Evolutionary conservation across 2,888 invertebrate genomes (phyloP).

Genomic region (Didymodactylos carnosus): DNA sequence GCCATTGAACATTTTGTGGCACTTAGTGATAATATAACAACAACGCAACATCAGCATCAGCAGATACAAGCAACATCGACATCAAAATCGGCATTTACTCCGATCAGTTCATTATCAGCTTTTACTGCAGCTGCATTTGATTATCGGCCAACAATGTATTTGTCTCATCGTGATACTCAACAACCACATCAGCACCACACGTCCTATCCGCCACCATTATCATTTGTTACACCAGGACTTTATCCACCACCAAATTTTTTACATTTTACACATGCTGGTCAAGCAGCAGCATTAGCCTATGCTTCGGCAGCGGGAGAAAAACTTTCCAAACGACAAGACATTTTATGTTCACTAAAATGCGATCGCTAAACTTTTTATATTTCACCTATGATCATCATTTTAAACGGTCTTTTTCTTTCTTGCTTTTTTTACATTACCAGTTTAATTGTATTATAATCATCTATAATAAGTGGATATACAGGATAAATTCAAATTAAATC

Average conservation of each 20-base stretch:
- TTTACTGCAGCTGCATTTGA: neutral
- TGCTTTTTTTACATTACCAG: too few species aligned
- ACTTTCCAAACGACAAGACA: neutral
- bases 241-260: neutral
- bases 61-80: neutral
- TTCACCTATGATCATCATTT: too few species aligned
- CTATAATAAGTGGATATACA: too few species aligned
- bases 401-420: too few species aligned
- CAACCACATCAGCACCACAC: too few species aligned
- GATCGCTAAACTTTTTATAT: too few species aligned
- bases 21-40: neutral
- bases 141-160: neutral
- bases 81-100: neutral
- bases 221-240: neutral
- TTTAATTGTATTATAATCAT: too few species aligned
- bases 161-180: neutral
- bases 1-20: neutral
- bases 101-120: neutral
- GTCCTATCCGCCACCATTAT: neutral
- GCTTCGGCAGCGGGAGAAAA: neutral
- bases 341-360: too few species aligned
- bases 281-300: neutral
- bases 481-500: too few species aligned
- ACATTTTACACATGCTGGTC: neutral
- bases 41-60: neutral